Evolutionary conservation across 2,888 invertebrate species (phyloP).

Genomic region (Rotaria macrura): DNA sequence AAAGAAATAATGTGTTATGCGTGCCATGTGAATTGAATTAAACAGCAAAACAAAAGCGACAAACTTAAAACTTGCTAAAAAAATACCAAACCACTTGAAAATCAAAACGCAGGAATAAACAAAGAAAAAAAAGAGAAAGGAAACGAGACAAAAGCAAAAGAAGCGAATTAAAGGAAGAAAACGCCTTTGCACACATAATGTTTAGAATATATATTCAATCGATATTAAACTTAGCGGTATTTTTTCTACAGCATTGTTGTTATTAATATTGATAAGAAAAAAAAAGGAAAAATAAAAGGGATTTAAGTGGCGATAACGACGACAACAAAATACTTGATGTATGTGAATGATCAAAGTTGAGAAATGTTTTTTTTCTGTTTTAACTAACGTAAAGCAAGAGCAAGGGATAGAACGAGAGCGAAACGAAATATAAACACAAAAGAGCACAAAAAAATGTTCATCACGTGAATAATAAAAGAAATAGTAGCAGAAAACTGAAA

Average conservation of each 20-base stretch:
- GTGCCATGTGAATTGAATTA: not conserved
- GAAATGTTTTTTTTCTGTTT: not conserved
- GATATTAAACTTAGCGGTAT: not conserved
- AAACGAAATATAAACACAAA: not conserved
- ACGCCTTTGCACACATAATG: not conserved
- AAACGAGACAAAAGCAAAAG: not conserved
- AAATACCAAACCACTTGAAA: constrained; percentile 12
- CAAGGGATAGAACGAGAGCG: not conserved
- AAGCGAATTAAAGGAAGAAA: not conserved
- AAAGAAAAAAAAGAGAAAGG: not conserved
- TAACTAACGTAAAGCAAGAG: not conserved
- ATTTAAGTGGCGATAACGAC: not conserved
- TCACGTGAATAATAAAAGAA: not conserved
- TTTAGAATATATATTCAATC: not conserved
- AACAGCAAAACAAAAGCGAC: not conserved
- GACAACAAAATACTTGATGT: not conserved
- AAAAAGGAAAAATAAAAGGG: not conserved
- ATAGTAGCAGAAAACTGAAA: not conserved
- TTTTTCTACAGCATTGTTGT: not conserved
- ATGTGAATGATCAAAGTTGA: not conserved
- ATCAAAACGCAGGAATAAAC: not conserved
- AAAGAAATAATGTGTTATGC: not conserved
- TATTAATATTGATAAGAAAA: not conserved
- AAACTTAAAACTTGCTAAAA: not conserved
- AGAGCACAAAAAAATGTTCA: constrained; percentile 5